Conservation (phyloP, 2,113 vertebrate genomes). For the Megaptera novaeangliae region DNA sequence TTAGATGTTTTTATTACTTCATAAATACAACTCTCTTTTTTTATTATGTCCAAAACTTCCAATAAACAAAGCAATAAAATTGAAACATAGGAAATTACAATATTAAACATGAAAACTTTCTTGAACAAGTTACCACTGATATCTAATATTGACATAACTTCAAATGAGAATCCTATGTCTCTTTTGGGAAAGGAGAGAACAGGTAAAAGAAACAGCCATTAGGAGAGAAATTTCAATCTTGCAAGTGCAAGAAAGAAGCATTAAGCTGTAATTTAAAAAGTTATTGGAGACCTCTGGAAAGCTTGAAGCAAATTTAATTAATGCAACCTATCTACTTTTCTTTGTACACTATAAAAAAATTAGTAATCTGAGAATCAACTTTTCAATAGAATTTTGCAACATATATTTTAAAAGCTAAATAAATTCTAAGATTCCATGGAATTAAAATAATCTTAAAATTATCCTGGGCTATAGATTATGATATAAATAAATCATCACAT, state of each 20-base stretch:
- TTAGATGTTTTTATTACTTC: background rate
- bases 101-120: background rate
- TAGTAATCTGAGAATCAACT: background rate
- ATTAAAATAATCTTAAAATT: background rate
- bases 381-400: constrained; percentile 21
- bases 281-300: constrained; percentile 63
- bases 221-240: constrained; percentile 59
- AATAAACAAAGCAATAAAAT: background rate
- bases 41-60: background rate
- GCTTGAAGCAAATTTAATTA: constrained; percentile 67
- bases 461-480: background rate
- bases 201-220: background rate
- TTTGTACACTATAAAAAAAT: background rate
- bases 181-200: background rate
- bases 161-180: background rate
- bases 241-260: constrained; percentile 41
- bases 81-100: background rate
- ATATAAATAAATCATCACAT: background rate
- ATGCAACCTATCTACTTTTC: constrained; percentile 31
- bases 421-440: background rate
- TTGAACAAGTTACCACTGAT: background rate
- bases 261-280: constrained; percentile 69
- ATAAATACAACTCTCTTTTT: background rate
- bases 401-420: background rate
- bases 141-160: background rate